Conservation (phyloP, 2,113 vertebrate species). For the Megaleporinus macrocephalus region DNA sequence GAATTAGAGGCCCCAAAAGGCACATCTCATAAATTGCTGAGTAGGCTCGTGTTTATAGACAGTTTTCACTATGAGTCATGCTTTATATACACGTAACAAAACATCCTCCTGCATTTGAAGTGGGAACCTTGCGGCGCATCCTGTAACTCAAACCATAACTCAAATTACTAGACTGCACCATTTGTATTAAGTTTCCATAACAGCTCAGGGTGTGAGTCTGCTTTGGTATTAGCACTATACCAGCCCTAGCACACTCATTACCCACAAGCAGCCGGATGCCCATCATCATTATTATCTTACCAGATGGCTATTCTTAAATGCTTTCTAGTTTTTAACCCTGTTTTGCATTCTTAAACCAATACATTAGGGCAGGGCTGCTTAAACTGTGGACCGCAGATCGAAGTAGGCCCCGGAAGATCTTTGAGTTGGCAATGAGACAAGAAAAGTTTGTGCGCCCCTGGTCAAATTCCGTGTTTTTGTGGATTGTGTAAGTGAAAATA, state of each 20-base stretch:
- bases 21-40: slow-evolving; percentile 57
- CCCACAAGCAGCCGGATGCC: not conserved
- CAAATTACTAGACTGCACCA: not conserved
- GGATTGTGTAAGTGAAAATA: too few species aligned
- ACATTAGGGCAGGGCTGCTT: not conserved
- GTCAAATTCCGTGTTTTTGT: too few species aligned
- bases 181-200: not conserved
- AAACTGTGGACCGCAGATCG: too few species aligned
- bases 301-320: not conserved
- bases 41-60: slow-evolving; percentile 58
- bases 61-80: slow-evolving; percentile 37
- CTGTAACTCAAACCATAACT: slow-evolving; percentile 24
- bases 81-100: slow-evolving; percentile 56
- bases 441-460: too few species aligned
- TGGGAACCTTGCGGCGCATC: slow-evolving; percentile 50
- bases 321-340: not conserved
- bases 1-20: slow-evolving; percentile 53
- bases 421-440: too few species aligned
- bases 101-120: slow-evolving; percentile 63
- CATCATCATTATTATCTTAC: not conserved
- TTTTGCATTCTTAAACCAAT: not conserved
- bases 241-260: not conserved
- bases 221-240: not conserved
- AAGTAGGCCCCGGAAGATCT: too few species aligned
- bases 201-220: not conserved